These are phyloP conservation scores for Eumeta japonica DNA, from an alignment of 1,140 invertebrate species.

Conservation along the genomic window DNA sequence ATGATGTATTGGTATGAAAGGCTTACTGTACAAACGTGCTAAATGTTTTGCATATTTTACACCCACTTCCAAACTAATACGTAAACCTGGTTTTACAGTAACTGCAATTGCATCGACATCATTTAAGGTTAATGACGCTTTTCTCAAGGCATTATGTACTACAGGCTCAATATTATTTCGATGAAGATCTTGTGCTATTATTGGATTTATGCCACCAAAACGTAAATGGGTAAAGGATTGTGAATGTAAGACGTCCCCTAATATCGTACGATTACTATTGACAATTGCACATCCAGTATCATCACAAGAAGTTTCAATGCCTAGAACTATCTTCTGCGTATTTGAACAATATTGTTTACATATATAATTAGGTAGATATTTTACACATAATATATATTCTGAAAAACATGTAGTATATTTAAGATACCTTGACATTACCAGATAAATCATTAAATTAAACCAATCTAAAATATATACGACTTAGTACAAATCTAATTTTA, in stretches of 20 bases:
- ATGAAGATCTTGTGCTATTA: constrained; percentile 82
- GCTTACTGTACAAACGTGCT: constrained; percentile 69
- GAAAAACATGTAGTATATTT: too few species aligned
- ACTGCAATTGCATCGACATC: constrained; percentile 87
- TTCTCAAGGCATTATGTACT: constrained; percentile 68
- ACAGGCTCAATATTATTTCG: constrained; percentile 72
- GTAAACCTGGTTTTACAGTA: constrained; percentile 84
- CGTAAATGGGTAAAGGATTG: constrained; percentile 77
- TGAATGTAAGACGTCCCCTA: constrained; percentile 76
- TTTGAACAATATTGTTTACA: too few species aligned
- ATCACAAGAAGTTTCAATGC: constrained; percentile 97
- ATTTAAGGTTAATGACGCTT: constrained; percentile 64
- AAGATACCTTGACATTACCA: too few species aligned
- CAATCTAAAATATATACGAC: too few species aligned
- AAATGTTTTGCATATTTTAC: constrained; percentile 84
- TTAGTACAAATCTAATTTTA: too few species aligned
- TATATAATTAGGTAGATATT: too few species aligned
- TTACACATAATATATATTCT: too few species aligned
- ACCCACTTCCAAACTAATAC: constrained; percentile 78
- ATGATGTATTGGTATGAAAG: constrained; percentile 95
- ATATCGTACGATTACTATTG: constrained; percentile 66
- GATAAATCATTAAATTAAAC: too few species aligned
- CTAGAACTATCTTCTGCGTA: too few species aligned
- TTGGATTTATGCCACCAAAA: constrained; percentile 89
- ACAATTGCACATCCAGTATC: constrained; percentile 93